A percentile compares a stretch with the other conserved stretches of the same genome.
Evolutionary conservation across 1,140 invertebrate genomes (phyloP).

Genomic region (Drosophila ambigua): DNA sequence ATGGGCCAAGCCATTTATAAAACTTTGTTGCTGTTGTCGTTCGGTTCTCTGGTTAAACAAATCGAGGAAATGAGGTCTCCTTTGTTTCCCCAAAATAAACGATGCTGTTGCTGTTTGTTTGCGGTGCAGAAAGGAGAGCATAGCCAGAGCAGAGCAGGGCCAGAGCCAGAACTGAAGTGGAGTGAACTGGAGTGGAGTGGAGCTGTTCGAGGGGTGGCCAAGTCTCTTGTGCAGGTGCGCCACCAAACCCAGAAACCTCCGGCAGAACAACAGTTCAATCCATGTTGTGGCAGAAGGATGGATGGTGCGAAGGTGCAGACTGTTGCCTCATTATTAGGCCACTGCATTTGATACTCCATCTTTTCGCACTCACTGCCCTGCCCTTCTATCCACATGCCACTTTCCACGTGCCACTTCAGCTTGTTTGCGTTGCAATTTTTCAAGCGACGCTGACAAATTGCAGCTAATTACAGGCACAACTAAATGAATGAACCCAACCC

Average conservation of each 20-base stretch:
- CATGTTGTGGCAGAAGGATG: not conserved
- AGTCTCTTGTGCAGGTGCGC: conserved; percentile 44
- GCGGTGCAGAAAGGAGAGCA: conserved; percentile 20
- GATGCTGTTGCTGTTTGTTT: conserved; percentile 54
- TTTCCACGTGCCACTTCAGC: conserved; percentile 50
- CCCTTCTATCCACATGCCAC: conserved; percentile 3
- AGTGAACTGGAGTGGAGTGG: conserved; percentile 7
- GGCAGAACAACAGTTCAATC: conserved; percentile 1
- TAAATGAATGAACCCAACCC: conserved; percentile 2
- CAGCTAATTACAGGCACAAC: conserved; percentile 61
- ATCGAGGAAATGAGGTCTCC: conserved; percentile 74
- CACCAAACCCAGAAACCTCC: not conserved
- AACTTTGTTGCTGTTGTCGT: conserved; percentile 49
- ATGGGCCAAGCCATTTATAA: conserved; percentile 64
- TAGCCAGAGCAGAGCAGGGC: not conserved
- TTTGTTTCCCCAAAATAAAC: conserved; percentile 80
- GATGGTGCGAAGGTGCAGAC: conserved; percentile 2
- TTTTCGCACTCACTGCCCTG: too few species aligned
- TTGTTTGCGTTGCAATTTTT: conserved; percentile 73
- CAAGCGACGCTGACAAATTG: conserved; percentile 63
- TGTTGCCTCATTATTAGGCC: conserved; percentile 34
- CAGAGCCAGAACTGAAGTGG: too few species aligned
- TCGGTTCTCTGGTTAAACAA: conserved; percentile 64
- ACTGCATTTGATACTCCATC: conserved; percentile 53
- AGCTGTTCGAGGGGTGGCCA: not conserved